These are phyloP conservation scores for Auanema freiburgensis DNA, from an alignment of 2,888 invertebrate genomes.

Conservation along the genomic window DNA sequence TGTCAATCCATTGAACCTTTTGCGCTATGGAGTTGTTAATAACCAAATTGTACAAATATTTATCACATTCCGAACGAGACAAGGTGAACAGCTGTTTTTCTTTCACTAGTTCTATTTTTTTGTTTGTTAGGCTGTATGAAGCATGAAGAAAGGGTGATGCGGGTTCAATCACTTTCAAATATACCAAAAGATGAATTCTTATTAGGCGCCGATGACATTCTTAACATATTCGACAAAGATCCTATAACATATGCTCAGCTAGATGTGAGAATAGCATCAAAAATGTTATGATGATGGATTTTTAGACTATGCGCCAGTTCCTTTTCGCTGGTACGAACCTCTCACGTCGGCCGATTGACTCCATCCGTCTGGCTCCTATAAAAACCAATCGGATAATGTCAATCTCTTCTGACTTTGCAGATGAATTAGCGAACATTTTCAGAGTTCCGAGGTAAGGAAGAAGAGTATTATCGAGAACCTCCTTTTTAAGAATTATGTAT, in stretches of 20 bases:
- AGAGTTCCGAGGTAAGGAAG: not conserved
- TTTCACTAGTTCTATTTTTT: no score
- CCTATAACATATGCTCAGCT: constrained; percentile 2
- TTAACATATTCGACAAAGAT: constrained; percentile 16
- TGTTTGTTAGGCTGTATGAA: not conserved
- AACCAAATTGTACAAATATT: constrained; percentile 28
- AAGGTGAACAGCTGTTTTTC: constrained; percentile 6
- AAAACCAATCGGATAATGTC: not conserved
- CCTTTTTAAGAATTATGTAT: constrained; percentile 30
- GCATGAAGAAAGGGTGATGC: constrained; percentile 11
- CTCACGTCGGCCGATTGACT: not conserved
- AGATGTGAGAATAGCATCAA: constrained; percentile 3
- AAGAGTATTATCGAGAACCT: not conserved
- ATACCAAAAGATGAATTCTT: constrained; percentile 10
- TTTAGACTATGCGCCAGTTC: not conserved
- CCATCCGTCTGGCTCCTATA: constrained; percentile 11
- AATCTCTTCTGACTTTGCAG: not conserved
- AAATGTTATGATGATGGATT: no score
- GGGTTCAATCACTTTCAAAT: not conserved
- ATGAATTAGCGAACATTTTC: not conserved
- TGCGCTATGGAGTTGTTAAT: constrained; percentile 24
- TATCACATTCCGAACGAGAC: constrained; percentile 15
- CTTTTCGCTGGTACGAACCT: not conserved
- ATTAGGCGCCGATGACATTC: constrained; percentile 6
- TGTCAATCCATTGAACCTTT: constrained; percentile 25